Base-by-base conservation (phyloP, 2,113 vertebrate species). In the Baryphthengus martii region DNA sequence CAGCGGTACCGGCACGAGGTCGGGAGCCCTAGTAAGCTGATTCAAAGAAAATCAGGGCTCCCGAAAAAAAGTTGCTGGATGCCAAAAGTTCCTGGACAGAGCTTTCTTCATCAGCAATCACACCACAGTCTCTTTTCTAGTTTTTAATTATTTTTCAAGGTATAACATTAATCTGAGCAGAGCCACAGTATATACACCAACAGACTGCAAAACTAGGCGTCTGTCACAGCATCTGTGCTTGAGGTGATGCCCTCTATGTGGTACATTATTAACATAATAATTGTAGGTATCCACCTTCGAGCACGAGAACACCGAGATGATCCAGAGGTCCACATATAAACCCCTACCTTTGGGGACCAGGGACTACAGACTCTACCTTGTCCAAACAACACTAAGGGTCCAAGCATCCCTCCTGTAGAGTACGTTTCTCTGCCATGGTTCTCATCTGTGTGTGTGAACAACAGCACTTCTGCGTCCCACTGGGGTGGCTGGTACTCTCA, bases 381-480 rank as follows among this genome's bases (percentile, higher is more conserved):
- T 33, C 25, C 40, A 40, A 79, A 15, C 17, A 75, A 20, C 73
- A 84, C 31, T 28, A 39, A 24, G 13, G n/a, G 19, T 50, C 33
- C 0, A 0, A 66, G 50, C 50, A 56, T 17, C 9, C 1, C 35
- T 80, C 20, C 21, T 2, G 0, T 1, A 61, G 13, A 87, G 44
- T 24, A 7, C 3, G 0, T 37, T 29, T 59, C 55, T 75, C 68
- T 50, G 23, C 39, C 75, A 40, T 2, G 0, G 50, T 55, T 44
- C 49, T 42, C 47, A 42, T 37, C 68, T 25, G 8, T 45, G 58
- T 3, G 0, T 17, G 77, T 5, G 0, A 75, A 24, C 21, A 93
- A 55, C 40, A 79, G 35, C 7, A 4, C 16, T 35, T 67, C 25
- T 33, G 21, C 0, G 0, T 33, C 87, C 74, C 78, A 28, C 29